phyloP scores from a whole-genome alignment of 2,113 vertebrate species.

The Alces alces region DNA sequence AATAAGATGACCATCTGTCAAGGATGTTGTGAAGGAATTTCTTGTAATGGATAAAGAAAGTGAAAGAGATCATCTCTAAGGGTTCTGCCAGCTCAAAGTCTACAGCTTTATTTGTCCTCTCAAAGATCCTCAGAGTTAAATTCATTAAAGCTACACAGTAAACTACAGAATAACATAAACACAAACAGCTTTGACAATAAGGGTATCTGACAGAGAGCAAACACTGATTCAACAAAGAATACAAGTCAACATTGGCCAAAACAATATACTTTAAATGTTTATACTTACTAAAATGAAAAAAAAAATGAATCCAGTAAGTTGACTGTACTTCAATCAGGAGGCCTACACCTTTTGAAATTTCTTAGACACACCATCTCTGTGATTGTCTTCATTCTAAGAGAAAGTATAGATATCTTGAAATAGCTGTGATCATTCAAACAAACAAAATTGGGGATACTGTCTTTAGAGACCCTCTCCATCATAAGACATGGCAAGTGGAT shows the following conservation, averaged over 20 bases:
- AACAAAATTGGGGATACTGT: background rate
- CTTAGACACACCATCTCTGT: slow-evolving; percentile 86
- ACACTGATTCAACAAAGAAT: background rate
- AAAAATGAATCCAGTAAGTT: slow-evolving; percentile 61
- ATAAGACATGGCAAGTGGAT: background rate
- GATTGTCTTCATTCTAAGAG: slow-evolving; percentile 83
- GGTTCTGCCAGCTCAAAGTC: background rate
- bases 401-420: slow-evolving; percentile 67
- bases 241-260: background rate
- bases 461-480: background rate
- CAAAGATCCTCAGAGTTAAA: background rate
- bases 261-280: slow-evolving; percentile 18
- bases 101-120: background rate
- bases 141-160: background rate
- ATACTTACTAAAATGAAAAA: slow-evolving; percentile 79
- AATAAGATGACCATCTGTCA: background rate
- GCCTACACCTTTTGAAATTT: slow-evolving; percentile 86
- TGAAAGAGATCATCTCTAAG: background rate
- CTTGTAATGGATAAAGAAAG: background rate
- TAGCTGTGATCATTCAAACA: background rate
- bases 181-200: background rate
- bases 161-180: background rate
- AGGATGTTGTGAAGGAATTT: background rate
- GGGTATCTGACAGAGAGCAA: background rate
- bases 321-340: slow-evolving; percentile 82